These are phyloP conservation scores for Pseudonaja textilis DNA, from an alignment of 2,113 vertebrate species.

Conservation along the genomic window DNA sequence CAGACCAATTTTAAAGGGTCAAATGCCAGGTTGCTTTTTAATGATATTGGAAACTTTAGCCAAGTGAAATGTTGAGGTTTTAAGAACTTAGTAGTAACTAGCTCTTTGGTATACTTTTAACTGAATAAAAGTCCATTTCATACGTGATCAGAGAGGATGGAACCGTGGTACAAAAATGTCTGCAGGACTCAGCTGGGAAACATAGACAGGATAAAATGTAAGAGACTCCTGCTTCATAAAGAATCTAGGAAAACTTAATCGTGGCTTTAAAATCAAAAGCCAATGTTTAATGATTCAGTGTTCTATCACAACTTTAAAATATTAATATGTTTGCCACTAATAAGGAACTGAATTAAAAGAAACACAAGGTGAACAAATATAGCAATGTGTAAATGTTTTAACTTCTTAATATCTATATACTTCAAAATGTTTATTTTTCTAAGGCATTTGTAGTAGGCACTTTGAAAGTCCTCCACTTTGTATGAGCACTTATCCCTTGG, in stretches of 20 bases:
- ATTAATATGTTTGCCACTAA: not conserved
- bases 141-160: not conserved
- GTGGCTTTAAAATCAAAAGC: not conserved
- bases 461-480: slow-evolving; percentile 51
- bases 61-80: not conserved
- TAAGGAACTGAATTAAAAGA: slow-evolving; percentile 16
- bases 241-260: not conserved
- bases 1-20: not conserved
- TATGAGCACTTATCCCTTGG: slow-evolving; percentile 45
- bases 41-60: not conserved
- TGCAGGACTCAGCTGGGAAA: not conserved
- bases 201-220: not conserved
- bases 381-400: not conserved
- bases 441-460: slow-evolving; percentile 21
- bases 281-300: not conserved
- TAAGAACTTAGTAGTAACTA: not conserved
- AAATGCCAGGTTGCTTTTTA: not conserved
- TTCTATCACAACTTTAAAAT: not conserved
- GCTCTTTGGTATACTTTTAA: not conserved
- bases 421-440: slow-evolving; percentile 35
- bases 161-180: not conserved
- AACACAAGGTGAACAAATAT: slow-evolving; percentile 12
- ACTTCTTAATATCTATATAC: slow-evolving; percentile 10
- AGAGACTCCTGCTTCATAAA: not conserved
- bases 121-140: not conserved